Base-by-base conservation (phyloP, 2,113 vertebrate genomes). In the Piliocolobus tephrosceles region DNA sequence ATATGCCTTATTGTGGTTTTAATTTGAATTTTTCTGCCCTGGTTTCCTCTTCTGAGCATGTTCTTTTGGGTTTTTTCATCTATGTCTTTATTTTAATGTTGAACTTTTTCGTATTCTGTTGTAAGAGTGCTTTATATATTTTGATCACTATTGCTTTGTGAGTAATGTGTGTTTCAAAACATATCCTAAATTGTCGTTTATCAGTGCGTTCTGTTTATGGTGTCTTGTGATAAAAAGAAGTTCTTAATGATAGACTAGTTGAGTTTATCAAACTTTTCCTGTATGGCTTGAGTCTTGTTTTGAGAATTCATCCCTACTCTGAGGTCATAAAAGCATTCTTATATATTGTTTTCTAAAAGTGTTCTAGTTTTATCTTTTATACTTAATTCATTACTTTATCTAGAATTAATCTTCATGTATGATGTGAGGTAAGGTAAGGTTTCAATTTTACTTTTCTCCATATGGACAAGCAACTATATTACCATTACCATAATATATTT, bases 351-450 rank as follows among this genome's bases (percentile, higher is more conserved):
- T 88, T 66, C 72, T 72, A 72, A 64, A 92, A 92, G 12, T 73
- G 7, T 78, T 89, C 9, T 27, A 55, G 8, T 95, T 88, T 94
- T 96, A 92, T 82, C 92, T 83, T 76, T 94, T 58, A 68, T 1
- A 25, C 50, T 76, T 82, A 83, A 58, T 88, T 83, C 52, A 32
- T 64, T 84, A 52, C 92, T 72, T 6, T 10, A 40, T 30, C 3
- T 47, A 30, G 76, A 91, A 91, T 58, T 91, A 66, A 88, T 61
- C 87, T 87, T 94, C 82, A 20, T 87, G 6, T 80, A 47, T 18
- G 14, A 11, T 78, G 12, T 86, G 38, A 76, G 25, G 25, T 47
- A 50, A 82, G 66, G 5, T 73, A 83, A 83, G 17, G 27, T 1
- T 70, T 68, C 3, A 50, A 0, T 50, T 82, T 70, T 35, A 78